Evolutionary conservation across 2,888 invertebrate species (phyloP), one percentile per base, ranked within the genome.

Genomic region (Sabatieria punctata): DNA sequence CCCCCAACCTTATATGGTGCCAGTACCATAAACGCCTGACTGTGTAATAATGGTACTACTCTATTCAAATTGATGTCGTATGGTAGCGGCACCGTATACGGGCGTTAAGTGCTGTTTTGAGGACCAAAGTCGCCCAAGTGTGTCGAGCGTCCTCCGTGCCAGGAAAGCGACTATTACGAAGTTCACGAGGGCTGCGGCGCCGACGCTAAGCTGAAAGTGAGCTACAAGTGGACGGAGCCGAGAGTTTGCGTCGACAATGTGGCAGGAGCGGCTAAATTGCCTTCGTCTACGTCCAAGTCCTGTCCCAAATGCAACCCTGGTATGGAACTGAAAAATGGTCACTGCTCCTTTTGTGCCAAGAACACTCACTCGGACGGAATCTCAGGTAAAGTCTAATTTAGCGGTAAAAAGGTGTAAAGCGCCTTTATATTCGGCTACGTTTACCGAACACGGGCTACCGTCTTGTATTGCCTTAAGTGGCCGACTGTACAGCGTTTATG

Each of bases 231-330:
- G 73, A 65, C 74, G 23, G 61, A 70, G 49, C 75, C 75, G 1
- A 67, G 70, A 52, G 69, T 74, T 43, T 76, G 76, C 57, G 59
- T 68, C 23, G 69, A 70, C 18, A 63, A 67, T 46, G 47, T 65
- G 22, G 54, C 62, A 1, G 65, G 59, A 0, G 65, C 72, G 0
- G 66, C 63, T 1, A 51, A 57, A 2, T 63, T 74, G 15, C 73
- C 73, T 1, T 49, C 55, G 2, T 55, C 64, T 47, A 49, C 60
- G 43, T 53, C 60, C 47, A 58, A 59, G 43, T 47, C 56, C 2
- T 74, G 74, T 56, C 70, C 71, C 1, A 70, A 72, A 2, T 75
- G 75, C 57, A 74, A 73, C 56, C 71, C 73, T 13, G 75, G 75
- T 48, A 73, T 72, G 70, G 64, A 66, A 50, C 63, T 65, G 50